Conservation (phyloP, 2,797 vertebrate genomes). For the Tapirus indicus region DNA sequence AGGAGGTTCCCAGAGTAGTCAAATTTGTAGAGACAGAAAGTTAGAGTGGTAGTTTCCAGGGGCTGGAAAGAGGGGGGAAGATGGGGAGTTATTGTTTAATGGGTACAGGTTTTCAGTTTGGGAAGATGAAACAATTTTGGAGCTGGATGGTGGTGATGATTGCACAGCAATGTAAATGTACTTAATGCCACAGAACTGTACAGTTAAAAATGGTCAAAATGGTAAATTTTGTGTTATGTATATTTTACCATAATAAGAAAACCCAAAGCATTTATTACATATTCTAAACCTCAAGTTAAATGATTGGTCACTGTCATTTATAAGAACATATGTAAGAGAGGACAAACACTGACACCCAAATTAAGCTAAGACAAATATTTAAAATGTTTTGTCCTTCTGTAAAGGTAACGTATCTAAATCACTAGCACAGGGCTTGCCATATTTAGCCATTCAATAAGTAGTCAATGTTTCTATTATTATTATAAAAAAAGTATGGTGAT, state of each 20-base stretch:
- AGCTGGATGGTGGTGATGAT: background rate
- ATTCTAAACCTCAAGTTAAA: background rate
- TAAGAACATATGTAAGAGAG: background rate
- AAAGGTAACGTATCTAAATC: background rate
- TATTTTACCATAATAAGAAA: background rate
- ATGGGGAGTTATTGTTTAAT: background rate
- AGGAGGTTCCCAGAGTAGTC: background rate
- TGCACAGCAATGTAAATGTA: background rate
- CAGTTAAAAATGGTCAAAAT: background rate
- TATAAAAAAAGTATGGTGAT: background rate
- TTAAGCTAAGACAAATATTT: background rate
- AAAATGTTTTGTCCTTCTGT: background rate
- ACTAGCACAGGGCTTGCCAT: background rate
- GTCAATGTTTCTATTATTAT: background rate
- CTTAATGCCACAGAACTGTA: background rate
- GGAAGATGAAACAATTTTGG: background rate
- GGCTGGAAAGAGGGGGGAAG: background rate
- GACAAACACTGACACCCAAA: background rate
- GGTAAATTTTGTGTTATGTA: background rate
- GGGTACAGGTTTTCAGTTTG: background rate
- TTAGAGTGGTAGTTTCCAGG: background rate
- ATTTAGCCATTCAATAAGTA: background rate
- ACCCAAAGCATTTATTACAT: background rate
- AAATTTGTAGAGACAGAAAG: background rate
- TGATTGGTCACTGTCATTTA: background rate